Evolutionary conservation across 2,113 vertebrate species (phyloP).

Genomic region (Festucalex cinctus): DNA sequence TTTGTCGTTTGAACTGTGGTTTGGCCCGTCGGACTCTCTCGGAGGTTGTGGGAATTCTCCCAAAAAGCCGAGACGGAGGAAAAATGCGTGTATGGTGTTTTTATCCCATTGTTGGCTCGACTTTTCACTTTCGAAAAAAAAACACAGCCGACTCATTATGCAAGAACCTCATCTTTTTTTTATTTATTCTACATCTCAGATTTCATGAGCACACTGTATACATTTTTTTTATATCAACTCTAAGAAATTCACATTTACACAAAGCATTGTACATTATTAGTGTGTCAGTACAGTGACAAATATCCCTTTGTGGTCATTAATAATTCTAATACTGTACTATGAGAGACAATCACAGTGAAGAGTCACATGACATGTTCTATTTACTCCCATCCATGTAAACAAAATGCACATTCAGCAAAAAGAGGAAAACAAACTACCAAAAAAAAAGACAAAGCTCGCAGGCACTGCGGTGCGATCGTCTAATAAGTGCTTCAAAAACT

Average conservation of each 20-base stretch:
- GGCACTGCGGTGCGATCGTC: slow-evolving; percentile 72
- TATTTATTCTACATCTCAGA: slow-evolving; percentile 57
- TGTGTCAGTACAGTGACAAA: slow-evolving; percentile 60
- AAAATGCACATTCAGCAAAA: slow-evolving; percentile 33
- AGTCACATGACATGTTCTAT: slow-evolving; percentile 14
- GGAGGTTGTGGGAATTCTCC: neutral
- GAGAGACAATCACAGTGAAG: slow-evolving; percentile 44
- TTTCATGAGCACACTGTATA: slow-evolving; percentile 59
- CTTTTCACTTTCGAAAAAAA: neutral
- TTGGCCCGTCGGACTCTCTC: neutral
- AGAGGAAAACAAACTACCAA: slow-evolving; percentile 24
- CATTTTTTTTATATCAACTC: slow-evolving; percentile 67
- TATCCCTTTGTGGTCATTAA: slow-evolving; percentile 15
- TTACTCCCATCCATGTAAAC: slow-evolving; percentile 25
- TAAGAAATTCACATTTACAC: slow-evolving; percentile 77
- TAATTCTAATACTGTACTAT: slow-evolving; percentile 20
- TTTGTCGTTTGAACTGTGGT: neutral
- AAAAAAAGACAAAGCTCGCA: slow-evolving; percentile 65
- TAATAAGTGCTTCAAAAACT: slow-evolving; percentile 72
- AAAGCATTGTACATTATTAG: slow-evolving; percentile 74
- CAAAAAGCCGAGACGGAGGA: neutral
- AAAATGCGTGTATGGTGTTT: neutral
- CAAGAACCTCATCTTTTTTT: slow-evolving; percentile 62
- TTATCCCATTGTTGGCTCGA: neutral
- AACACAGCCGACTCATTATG: slow-evolving; percentile 28